These are phyloP conservation scores for Fissipunctia ypsillon DNA, from an alignment of 2,888 invertebrate genomes.

Conservation along the genomic window DNA sequence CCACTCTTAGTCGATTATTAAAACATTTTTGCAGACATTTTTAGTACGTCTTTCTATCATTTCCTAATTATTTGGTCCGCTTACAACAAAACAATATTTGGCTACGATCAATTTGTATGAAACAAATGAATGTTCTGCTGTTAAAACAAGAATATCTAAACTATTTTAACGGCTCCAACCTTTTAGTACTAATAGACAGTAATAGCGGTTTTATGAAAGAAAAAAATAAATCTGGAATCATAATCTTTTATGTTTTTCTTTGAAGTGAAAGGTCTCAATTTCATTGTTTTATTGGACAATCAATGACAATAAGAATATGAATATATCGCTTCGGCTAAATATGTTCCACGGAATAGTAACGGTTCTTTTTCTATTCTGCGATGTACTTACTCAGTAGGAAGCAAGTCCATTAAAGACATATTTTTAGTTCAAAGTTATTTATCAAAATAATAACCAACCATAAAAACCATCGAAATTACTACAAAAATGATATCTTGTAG, in stretches of 20 bases:
- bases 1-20: not conserved
- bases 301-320: too few species aligned
- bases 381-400: too few species aligned
- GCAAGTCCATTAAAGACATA: too few species aligned
- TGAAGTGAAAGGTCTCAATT: constrained; percentile 9
- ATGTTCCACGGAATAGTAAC: too few species aligned
- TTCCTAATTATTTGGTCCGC: not conserved
- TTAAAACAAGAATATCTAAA: constrained; percentile 19
- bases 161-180: constrained; percentile 42
- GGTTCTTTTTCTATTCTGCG: too few species aligned
- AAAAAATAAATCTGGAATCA: not conserved
- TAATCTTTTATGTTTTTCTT: not conserved
- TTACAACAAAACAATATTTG: not conserved
- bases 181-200: constrained; percentile 49
- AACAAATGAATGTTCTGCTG: constrained; percentile 29
- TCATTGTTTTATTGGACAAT: constrained; percentile 8
- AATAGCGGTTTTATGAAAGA: constrained; percentile 17
- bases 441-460: too few species aligned
- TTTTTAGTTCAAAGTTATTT: too few species aligned
- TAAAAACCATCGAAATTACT: too few species aligned
- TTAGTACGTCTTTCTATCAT: not conserved
- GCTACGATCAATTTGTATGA: not conserved
- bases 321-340: too few species aligned
- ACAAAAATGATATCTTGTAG: too few species aligned
- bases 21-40: not conserved